Percentiles rank a stretch among this genome's conserved stretches.
These are phyloP conservation scores for Idris sp. DNA, from an alignment of 1,140 invertebrate genomes.

Conservation along the genomic window DNA sequence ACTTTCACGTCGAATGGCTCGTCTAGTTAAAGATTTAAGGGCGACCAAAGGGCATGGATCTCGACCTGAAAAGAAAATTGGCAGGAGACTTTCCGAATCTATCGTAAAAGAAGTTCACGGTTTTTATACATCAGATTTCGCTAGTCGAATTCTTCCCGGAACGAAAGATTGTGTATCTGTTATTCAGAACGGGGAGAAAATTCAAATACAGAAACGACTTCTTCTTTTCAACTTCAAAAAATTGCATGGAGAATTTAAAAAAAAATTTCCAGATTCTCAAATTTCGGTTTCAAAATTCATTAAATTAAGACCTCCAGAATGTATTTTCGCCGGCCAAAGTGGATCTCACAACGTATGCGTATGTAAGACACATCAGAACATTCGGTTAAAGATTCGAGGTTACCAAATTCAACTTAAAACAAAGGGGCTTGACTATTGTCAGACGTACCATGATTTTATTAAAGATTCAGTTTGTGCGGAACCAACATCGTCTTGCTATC, in stretches of 20 bases:
- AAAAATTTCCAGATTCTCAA: constrained; percentile 7
- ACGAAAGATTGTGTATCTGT: constrained; percentile 23
- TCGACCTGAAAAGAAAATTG: constrained; percentile 3
- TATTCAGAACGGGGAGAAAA: constrained; percentile 1
- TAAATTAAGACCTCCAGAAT: constrained; percentile 27
- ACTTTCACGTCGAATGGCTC: constrained; percentile 1
- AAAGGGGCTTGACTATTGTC: constrained; percentile 3
- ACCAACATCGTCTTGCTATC: constrained; percentile 1
- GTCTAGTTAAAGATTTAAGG: neutral
- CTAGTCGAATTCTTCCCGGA: constrained; percentile 30
- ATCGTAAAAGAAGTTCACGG: neutral
- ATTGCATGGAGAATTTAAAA: constrained; percentile 5
- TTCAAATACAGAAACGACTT: constrained; percentile 21
- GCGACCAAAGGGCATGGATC: neutral
- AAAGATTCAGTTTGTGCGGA: constrained; percentile 14
- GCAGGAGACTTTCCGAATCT: neutral
- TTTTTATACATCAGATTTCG: constrained; percentile 20
- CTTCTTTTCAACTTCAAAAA: constrained; percentile 16
- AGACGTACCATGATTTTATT: constrained; percentile 12
- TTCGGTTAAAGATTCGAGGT: constrained; percentile 11
- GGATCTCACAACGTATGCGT: constrained; percentile 30
- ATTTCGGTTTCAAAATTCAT: constrained; percentile 20
- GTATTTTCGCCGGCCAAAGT: constrained; percentile 26
- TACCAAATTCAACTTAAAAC: constrained; percentile 1
- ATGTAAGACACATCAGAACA: constrained; percentile 23